Evolutionary conservation across 64 coral and sea anemone genomes (phyloP), one percentile per base, ranked within the genome.

Genomic region (Stichodactyla helianthus): DNA sequence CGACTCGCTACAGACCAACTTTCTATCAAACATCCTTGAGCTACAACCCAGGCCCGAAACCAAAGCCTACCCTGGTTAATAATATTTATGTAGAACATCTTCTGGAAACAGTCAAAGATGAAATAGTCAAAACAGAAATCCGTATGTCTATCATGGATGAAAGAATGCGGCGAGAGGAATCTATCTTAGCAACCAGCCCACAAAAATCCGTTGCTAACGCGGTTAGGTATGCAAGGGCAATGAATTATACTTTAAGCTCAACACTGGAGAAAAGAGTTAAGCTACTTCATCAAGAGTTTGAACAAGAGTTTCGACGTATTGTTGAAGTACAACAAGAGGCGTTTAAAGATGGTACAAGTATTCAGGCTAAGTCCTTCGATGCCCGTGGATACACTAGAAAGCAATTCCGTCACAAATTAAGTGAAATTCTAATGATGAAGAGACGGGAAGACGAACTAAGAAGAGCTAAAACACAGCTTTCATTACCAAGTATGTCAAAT

Each of bases 261-360:
- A 88, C 27, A 28, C 80, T 92, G 10, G 91, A 92, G 10, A 92
- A 92, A 79, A 88, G 50, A 16, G 50, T 88, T 13, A 67, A 77
- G 31, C 55, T 88, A 54, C 56, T 92, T 6, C 80, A 88, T 84
- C 86, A 87, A 50, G 91, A 92, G 61, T 92, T 92, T 63, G 91
- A 92, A 71, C 79, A 85, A 17, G 91, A 92, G 65, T 84, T 92
- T 85, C 91, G 81, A 27, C 91, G 91, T 9, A 88, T 92, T 59
- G 18, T 92, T 20, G 91, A 92, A 17, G 82, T 88, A 9, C 86
- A 92, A 35, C 86, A 78, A 87, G 81, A 55, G 18, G 86, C 86
- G 6, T 84, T 7, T 31, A 25, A 64, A 50, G 79, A 83, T 25
- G 60, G 51, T 27, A 79, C 86, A 0, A 12, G 55, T 14, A n/a